These are phyloP conservation scores for Acanthisitta chloris DNA, from an alignment of 2,113 vertebrate genomes.

Conservation along the genomic window DNA sequence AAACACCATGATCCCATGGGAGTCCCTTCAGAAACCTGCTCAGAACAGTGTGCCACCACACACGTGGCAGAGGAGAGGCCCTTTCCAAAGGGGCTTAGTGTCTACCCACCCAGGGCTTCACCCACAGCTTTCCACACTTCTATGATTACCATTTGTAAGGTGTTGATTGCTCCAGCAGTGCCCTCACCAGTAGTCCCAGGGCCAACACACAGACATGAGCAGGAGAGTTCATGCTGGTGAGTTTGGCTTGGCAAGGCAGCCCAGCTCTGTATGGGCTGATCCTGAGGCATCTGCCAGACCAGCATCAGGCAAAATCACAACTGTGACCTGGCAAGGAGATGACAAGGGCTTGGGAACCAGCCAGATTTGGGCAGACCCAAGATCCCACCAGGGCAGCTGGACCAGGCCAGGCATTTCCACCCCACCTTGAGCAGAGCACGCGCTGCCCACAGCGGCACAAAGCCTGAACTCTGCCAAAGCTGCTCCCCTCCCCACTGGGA, in stretches of 20 bases:
- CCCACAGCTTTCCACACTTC: neutral
- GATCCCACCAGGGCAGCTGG: neutral
- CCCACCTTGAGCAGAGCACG: neutral
- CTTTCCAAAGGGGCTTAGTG: neutral
- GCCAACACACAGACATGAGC: neutral
- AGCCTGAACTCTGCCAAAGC: neutral
- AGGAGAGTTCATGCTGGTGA: neutral
- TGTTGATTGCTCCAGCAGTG: fast-evolving
- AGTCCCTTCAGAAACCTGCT: neutral
- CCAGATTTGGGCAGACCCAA: neutral
- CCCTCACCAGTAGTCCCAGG: neutral
- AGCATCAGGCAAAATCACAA: neutral
- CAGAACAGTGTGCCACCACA: neutral
- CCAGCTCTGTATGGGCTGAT: neutral
- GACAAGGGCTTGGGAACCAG: neutral
- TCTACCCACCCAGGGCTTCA: neutral
- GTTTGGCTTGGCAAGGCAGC: neutral
- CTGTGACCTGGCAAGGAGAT: neutral
- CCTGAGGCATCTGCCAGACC: neutral
- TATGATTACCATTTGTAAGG: neutral
- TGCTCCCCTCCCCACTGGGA: fast-evolving
- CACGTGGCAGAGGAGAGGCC: neutral
- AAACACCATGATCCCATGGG: fast-evolving
- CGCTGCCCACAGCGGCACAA: neutral
- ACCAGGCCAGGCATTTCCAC: fast-evolving